Conservation (phyloP, 2,113 vertebrate genomes). For the Pseudorectes ferrugineus region DNA sequence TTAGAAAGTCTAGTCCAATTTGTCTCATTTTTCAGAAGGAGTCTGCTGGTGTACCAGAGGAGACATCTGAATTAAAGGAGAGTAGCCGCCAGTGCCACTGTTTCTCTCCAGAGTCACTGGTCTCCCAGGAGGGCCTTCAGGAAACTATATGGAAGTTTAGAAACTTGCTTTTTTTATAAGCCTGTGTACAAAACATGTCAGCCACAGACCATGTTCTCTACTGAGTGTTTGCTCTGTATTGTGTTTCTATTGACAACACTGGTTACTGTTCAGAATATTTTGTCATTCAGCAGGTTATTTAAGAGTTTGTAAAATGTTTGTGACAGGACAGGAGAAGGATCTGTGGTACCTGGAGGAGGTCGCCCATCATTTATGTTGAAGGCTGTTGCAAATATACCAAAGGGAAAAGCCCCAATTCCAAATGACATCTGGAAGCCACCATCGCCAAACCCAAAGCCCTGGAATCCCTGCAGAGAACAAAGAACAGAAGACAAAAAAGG, state of each 20-base stretch:
- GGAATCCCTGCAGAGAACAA: conserved; percentile 84
- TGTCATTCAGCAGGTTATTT: not conserved
- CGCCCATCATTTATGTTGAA: conserved; percentile 98
- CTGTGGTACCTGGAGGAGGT: conserved; percentile 88
- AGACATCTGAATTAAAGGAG: not conserved
- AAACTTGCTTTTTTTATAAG: not conserved
- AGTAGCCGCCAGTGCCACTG: not conserved
- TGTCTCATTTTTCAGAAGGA: not conserved
- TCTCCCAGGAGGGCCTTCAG: not conserved
- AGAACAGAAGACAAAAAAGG: not conserved
- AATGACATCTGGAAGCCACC: conserved; percentile 99
- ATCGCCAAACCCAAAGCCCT: conserved; percentile 97
- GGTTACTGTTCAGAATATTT: not conserved
- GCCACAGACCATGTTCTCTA: not conserved
- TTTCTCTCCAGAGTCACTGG: not conserved
- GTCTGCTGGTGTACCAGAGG: not conserved
- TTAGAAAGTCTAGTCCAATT: not conserved
- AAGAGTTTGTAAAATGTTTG: not conserved
- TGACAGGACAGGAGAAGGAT: not conserved
- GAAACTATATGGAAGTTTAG: not conserved
- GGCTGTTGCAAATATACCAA: conserved; percentile 97
- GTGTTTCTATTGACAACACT: not conserved
- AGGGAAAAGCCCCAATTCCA: conserved; percentile 97
- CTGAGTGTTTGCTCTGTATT: not conserved
- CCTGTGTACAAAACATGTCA: not conserved